Evolutionary conservation across 2,888 invertebrate species (phyloP).

Genomic region (Panzeria rudis): DNA sequence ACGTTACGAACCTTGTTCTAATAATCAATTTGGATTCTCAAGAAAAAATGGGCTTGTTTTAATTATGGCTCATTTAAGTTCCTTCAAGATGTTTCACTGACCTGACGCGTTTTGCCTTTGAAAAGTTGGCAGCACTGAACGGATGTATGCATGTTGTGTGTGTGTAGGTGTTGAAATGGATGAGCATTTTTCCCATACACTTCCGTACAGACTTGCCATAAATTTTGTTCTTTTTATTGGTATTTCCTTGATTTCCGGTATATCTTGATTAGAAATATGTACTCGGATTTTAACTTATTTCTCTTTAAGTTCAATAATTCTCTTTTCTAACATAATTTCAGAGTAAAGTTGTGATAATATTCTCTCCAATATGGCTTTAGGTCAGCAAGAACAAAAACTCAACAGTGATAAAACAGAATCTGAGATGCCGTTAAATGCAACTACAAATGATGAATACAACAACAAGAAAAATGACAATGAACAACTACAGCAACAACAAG

Average conservation of each 20-base stretch:
- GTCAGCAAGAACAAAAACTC: conserved; percentile 36
- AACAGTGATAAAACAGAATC: conserved; percentile 54
- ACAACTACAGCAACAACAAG: conserved; percentile 22
- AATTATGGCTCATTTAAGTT: no score
- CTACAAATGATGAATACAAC: conserved; percentile 31
- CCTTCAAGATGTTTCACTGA: no score
- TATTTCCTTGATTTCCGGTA: conserved; percentile 7
- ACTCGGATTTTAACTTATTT: neutral
- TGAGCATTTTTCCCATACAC: conserved; percentile 25
- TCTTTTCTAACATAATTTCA: neutral
- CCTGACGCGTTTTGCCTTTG: no score
- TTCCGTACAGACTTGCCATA: conserved; percentile 32
- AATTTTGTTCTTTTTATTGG: conserved; percentile 6
- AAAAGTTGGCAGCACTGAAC: neutral
- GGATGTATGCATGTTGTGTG: neutral
- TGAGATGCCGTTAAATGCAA: conserved; percentile 43
- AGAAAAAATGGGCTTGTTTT: no score
- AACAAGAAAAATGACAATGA: conserved; percentile 33
- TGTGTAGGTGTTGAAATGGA: neutral
- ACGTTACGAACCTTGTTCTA: no score
- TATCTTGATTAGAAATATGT: neutral
- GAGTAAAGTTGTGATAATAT: conserved; percentile 34
- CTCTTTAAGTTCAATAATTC: neutral
- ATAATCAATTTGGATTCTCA: no score
- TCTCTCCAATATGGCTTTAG: conserved; percentile 55